Evolutionary conservation across 2,888 invertebrate genomes (phyloP).

Genomic region (Caenorhabditis becei): DNA sequence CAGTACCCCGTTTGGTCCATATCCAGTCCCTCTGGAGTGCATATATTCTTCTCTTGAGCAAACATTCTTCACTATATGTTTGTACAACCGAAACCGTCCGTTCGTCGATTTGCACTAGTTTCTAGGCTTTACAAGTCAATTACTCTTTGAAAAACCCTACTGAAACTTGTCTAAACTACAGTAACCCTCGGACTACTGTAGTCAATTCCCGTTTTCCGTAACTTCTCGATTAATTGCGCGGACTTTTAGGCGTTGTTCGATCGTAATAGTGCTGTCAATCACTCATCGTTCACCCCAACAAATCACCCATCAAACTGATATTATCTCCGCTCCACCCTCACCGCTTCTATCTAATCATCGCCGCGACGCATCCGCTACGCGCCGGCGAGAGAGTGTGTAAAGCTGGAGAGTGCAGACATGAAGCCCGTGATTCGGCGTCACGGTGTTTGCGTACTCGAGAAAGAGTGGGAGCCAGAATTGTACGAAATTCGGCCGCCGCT

Average conservation of each 20-base stretch:
- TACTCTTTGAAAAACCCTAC: too few species aligned
- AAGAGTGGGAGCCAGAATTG: slow-evolving; percentile 60
- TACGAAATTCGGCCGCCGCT: slow-evolving; percentile 31
- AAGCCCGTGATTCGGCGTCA: slow-evolving; percentile 28
- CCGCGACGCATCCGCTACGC: not conserved
- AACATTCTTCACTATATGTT: slow-evolving; percentile 15
- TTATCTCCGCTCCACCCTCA: not conserved
- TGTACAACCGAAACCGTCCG: not conserved
- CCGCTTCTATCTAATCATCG: not conserved
- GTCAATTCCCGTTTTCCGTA: not conserved
- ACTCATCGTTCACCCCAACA: not conserved
- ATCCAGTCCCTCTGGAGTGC: not conserved
- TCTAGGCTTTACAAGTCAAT: too few species aligned
- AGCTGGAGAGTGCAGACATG: slow-evolving; percentile 7
- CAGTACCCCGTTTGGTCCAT: not conserved
- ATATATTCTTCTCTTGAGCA: not conserved
- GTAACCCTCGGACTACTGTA: not conserved
- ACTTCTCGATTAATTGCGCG: too few species aligned
- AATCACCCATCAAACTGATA: slow-evolving; percentile 13
- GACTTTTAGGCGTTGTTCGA: not conserved
- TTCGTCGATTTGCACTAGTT: not conserved
- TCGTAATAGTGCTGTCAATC: not conserved
- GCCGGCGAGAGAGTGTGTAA: slow-evolving; percentile 19
- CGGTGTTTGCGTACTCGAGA: slow-evolving; percentile 49
- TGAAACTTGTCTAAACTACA: not conserved